These are phyloP conservation scores for Ptychochromis oligacanthus DNA, from an alignment of 2,113 vertebrate genomes.

Conservation along the genomic window DNA sequence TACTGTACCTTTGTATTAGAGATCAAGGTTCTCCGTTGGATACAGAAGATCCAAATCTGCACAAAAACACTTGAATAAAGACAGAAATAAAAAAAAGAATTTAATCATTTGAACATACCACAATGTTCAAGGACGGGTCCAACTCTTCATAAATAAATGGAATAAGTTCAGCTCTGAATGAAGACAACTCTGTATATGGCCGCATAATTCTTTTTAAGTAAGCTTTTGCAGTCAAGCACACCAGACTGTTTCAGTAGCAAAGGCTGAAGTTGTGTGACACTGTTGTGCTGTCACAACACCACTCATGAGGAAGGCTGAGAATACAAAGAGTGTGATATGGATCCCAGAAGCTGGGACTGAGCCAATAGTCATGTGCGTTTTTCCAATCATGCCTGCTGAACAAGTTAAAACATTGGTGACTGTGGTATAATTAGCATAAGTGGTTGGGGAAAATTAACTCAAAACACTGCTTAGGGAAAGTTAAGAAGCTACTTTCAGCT, in stretches of 20 bases:
- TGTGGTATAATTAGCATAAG: not conserved
- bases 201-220: not conserved
- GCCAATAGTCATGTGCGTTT: not conserved
- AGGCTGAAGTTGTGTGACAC: not conserved
- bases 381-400: not conserved
- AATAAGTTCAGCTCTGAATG: not conserved
- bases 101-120: not conserved
- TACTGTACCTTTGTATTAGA: slow-evolving; percentile 8
- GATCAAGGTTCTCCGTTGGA: slow-evolving; percentile 15
- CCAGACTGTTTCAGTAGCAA: not conserved
- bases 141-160: not conserved
- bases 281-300: not conserved
- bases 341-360: not conserved
- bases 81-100: not conserved
- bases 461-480: no score
- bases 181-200: not conserved
- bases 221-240: not conserved
- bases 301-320: not conserved
- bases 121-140: not conserved
- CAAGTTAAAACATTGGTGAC: not conserved
- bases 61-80: not conserved
- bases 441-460: not conserved
- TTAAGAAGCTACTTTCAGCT: no score
- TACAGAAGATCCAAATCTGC: not conserved
- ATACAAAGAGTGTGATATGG: slow-evolving; percentile 3